Percentiles rank a stretch among this genome's conserved stretches.
Evolutionary conservation across 92 coral and sea anemone genomes (phyloP).

Genomic region (Zoanthus sansibaricus): DNA sequence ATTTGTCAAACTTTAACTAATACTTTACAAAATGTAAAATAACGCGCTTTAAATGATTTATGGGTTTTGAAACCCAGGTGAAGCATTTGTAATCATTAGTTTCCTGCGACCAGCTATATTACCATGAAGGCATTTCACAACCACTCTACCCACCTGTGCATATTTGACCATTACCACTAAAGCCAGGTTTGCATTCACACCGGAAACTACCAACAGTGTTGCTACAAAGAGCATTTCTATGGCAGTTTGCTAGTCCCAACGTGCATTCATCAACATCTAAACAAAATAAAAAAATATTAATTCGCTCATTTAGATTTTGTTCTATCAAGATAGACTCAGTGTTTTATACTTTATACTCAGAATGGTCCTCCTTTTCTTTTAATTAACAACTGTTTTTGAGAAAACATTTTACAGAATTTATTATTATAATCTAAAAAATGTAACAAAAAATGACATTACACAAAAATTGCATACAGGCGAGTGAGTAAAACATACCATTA

Average conservation of each 20-base stretch:
- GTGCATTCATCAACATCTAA: constrained; percentile 91
- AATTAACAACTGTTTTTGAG: no score
- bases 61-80: no score
- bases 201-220: constrained; percentile 83
- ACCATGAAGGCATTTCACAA: neutral
- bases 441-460: neutral
- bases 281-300: neutral
- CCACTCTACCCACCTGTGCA: constrained; percentile 69
- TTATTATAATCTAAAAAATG: no score
- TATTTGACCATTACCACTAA: constrained; percentile 55
- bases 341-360: no score
- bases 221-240: constrained; percentile 74
- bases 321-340: neutral
- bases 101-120: no score
- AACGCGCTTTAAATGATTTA: no score
- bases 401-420: no score
- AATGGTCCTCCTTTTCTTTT: no score
- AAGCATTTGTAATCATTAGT: no score
- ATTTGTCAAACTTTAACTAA: no score
- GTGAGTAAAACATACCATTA: constrained; percentile 10
- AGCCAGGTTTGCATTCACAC: constrained; percentile 90
- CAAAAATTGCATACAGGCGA: neutral
- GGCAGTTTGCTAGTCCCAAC: constrained; percentile 67
- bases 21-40: no score
- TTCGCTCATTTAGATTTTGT: neutral